These are phyloP conservation scores for Podilymbus podiceps DNA, from an alignment of 2,113 vertebrate genomes.

Conservation along the genomic window DNA sequence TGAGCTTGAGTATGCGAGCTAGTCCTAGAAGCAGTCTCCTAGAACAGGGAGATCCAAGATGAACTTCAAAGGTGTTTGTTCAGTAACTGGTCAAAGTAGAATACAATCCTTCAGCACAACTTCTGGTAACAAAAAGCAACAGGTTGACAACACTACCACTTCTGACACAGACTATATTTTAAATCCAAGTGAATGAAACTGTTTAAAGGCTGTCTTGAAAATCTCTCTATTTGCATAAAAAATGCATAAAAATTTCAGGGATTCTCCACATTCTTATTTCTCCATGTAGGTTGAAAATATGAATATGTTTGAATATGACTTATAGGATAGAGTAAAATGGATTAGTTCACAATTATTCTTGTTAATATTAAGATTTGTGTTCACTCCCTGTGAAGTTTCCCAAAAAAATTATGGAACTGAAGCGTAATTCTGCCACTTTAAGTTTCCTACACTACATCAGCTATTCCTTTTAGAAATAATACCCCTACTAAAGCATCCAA, in stretches of 20 bases:
- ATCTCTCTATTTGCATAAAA: background rate
- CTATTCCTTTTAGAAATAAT: background rate
- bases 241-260: background rate
- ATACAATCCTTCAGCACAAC: background rate
- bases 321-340: background rate
- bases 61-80: background rate
- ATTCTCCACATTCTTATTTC: background rate
- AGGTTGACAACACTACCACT: background rate
- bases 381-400: background rate
- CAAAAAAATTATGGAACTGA: background rate
- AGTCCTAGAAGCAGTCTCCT: background rate
- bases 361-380: background rate
- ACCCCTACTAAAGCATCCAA: background rate
- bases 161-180: background rate
- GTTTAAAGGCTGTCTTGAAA: background rate
- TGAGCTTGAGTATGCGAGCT: background rate
- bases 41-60: background rate
- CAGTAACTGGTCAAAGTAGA: background rate
- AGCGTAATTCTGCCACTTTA: background rate
- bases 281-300: background rate
- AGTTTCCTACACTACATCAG: background rate
- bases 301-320: background rate
- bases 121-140: background rate
- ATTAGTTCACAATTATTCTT: background rate
- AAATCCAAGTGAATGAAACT: background rate